Evolutionary conservation across 2,888 invertebrate species (phyloP).

Genomic region (Spicauda simplicius): DNA sequence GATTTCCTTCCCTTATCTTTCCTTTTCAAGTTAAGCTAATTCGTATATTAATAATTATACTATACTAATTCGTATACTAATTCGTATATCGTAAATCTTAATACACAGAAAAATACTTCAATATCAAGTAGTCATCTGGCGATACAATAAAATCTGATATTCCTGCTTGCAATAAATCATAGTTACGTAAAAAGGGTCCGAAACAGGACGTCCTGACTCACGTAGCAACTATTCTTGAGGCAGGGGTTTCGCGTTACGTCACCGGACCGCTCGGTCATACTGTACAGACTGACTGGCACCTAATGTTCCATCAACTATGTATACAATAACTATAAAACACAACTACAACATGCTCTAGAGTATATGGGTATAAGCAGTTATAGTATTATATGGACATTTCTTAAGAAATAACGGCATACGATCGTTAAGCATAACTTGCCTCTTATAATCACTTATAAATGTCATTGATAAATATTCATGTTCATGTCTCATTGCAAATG

Average conservation of each 20-base stretch:
- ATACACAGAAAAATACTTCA: too few species aligned
- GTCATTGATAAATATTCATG: too few species aligned
- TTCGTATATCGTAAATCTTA: too few species aligned
- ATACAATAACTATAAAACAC: neutral
- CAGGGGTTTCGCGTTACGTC: conserved; percentile 17
- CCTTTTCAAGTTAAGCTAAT: too few species aligned
- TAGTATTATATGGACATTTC: neutral
- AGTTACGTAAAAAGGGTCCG: conserved; percentile 28
- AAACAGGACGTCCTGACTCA: conserved; percentile 26
- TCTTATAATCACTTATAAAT: too few species aligned
- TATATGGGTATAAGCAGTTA: neutral
- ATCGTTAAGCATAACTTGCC: too few species aligned
- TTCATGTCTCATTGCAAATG: too few species aligned
- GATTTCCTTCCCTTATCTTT: too few species aligned
- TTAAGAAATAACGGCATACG: too few species aligned
- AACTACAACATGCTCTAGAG: neutral
- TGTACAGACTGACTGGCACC: conserved; percentile 8
- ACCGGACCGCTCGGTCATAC: conserved; percentile 8
- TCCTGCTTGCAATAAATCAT: conserved; percentile 25
- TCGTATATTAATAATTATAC: too few species aligned
- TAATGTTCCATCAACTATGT: conserved; percentile 7
- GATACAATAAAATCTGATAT: conserved; percentile 18
- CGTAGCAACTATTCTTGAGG: conserved; percentile 32
- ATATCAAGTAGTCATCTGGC: neutral
- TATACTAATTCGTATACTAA: too few species aligned